Evolutionary conservation across 1,140 invertebrate species (phyloP), one percentile per base, ranked within the genome.

Genomic region (Danaus plexippus): DNA sequence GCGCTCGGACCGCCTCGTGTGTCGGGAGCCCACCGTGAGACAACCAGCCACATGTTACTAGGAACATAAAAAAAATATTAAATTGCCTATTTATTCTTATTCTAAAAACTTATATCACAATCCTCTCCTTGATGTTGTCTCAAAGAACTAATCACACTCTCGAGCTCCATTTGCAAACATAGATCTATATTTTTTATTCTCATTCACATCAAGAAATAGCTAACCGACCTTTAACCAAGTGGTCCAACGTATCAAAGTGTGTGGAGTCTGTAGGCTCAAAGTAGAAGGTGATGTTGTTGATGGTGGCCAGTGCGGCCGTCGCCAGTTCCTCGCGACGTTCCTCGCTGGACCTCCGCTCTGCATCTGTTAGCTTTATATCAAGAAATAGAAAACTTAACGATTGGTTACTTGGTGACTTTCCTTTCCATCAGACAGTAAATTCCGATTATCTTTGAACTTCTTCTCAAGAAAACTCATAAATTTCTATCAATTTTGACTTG

Each of bases 261-360:
- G 70, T 56, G 0, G 69, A 61, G n/a, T 72, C 73, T 1, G 79
- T 73, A 2, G 76, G 64, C 22, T 87, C 80, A 1, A 80, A 62
- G 62, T 87, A 88, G 62, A 83, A 88, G 0, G 85, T 87, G 15
- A 88, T 63, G 49, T 88, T 88, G 64, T 87, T 88, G 12, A 87
- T 72, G 0, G 87, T 80, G 0, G 85, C 85, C 3, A 88, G 60
- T 8, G 76, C 74, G 4, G 84, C 84, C 8, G 73, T 78, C 0
- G 84, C 79, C 32, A 88, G 48, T 55, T 86, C 85, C 11, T 75
- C 73, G 22, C 71, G 69, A 6, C 77, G 73, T 7, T 77, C 75
- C n/a, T 64, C 59, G 18, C 47, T 56, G 2, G 49, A 59, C 6
- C 59, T 42, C 4, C 52, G 52, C 3, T 69, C 61, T 1, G 68